Evolutionary conservation across 2,113 vertebrate genomes (phyloP).

Genomic region (Corynorhinus townsendii): DNA sequence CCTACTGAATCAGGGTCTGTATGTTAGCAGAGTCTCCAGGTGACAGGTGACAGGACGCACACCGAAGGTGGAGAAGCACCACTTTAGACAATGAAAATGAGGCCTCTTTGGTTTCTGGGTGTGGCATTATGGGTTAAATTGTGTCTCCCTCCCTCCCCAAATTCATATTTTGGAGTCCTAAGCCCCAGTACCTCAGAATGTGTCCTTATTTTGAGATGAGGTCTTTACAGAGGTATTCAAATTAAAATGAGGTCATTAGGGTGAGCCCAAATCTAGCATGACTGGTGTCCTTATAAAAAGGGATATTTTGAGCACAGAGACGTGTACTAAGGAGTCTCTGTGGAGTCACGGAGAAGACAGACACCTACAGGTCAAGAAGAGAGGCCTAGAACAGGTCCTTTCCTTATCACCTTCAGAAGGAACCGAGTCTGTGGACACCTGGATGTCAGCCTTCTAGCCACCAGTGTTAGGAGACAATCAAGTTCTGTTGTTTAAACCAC

Average conservation of each 20-base stretch:
- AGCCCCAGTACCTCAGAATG: background rate
- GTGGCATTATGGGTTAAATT: background rate
- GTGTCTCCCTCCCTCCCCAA: background rate
- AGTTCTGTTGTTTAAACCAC: background rate
- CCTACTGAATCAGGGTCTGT: background rate
- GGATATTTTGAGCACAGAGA: background rate
- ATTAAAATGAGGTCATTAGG: background rate
- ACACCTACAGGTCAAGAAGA: background rate
- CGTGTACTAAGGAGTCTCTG: background rate
- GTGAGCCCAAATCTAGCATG: background rate
- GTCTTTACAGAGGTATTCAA: background rate
- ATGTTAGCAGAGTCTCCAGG: background rate
- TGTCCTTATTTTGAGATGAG: background rate
- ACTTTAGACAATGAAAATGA: background rate
- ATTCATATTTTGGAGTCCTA: background rate
- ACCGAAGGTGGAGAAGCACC: background rate
- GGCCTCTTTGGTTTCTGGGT: background rate
- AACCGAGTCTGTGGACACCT: background rate
- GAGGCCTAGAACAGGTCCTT: background rate
- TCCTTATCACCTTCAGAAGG: background rate
- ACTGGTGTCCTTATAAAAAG: background rate
- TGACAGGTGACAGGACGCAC: background rate
- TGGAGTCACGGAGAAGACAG: background rate
- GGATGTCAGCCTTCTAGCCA: background rate
- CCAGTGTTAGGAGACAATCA: rapidly evolving